Evolutionary conservation across 2,797 vertebrate genomes (phyloP).

Genomic region (Thripadectes ignobilis): DNA sequence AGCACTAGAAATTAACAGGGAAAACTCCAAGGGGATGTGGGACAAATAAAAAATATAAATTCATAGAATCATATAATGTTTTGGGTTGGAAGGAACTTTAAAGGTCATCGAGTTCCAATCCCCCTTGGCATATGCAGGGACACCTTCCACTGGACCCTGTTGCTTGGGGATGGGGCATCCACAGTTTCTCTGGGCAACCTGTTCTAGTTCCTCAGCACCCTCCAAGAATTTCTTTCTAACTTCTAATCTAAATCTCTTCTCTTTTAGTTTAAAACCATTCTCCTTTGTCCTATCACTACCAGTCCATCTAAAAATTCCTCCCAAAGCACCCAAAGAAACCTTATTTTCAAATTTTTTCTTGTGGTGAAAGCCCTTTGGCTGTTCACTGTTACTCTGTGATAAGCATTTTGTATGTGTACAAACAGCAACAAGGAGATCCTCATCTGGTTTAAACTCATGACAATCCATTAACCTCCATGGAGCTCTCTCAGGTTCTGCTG

Average conservation of each 20-base stretch:
- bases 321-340: background rate
- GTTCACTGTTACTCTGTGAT: background rate
- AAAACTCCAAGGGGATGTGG: background rate
- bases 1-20: background rate
- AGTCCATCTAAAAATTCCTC: background rate
- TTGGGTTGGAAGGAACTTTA: background rate
- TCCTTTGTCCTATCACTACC: background rate
- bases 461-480: background rate
- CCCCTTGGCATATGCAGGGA: rapidly evolving
- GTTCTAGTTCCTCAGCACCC: background rate
- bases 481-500: background rate
- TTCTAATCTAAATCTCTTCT: background rate
- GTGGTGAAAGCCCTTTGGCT: background rate
- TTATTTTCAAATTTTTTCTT: background rate
- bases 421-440: background rate
- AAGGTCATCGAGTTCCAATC: background rate
- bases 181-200: background rate
- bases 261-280: background rate
- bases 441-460: background rate
- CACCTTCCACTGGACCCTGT: background rate
- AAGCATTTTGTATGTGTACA: background rate
- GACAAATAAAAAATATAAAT: background rate
- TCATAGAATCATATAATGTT: background rate
- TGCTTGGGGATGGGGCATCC: background rate
- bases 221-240: background rate